Percentiles rank a stretch among this genome's conserved stretches.
phyloP scores from a whole-genome alignment of 2,888 invertebrate species.

The Agrenia bidenticulata region DNA sequence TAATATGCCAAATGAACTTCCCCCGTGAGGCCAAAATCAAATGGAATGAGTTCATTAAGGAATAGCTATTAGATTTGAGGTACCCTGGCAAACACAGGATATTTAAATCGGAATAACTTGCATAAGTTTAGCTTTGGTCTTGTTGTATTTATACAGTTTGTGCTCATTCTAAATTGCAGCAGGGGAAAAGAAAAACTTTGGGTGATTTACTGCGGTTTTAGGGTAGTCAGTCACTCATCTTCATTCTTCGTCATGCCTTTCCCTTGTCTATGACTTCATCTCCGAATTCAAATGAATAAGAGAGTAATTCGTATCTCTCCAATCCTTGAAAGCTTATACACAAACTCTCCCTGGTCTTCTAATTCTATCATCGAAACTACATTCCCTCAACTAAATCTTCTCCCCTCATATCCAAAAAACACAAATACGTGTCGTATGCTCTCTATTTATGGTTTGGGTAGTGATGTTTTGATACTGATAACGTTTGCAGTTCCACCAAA shows the following conservation, averaged over 20 bases:
- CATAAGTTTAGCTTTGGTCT: no score
- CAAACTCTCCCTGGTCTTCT: neutral
- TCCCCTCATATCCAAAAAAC: neutral
- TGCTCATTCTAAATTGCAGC: no score
- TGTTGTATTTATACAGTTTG: no score
- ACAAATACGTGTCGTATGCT: neutral
- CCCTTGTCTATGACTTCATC: conserved; percentile 7
- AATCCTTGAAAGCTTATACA: neutral
- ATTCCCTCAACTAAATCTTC: neutral
- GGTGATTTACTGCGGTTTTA: conserved; percentile 39
- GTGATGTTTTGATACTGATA: conserved; percentile 7
- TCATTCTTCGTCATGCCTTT: conserved; percentile 19
- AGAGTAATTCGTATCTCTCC: neutral
- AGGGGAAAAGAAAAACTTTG: conserved; percentile 8
- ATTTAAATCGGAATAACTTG: no score
- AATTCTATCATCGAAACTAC: conserved; percentile 12
- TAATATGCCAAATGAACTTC: no score
- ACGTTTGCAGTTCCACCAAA: neutral
- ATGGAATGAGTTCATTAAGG: no score
- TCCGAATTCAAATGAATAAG: neutral
- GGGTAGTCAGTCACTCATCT: conserved; percentile 21
- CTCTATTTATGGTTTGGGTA: neutral
- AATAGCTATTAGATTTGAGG: no score
- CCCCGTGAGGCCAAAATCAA: no score
- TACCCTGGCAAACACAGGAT: no score